A percentile compares a stretch with the other conserved stretches of the same genome.
These are phyloP conservation scores for Archips crataeganus DNA, from an alignment of 2,888 invertebrate genomes.

Conservation along the genomic window DNA sequence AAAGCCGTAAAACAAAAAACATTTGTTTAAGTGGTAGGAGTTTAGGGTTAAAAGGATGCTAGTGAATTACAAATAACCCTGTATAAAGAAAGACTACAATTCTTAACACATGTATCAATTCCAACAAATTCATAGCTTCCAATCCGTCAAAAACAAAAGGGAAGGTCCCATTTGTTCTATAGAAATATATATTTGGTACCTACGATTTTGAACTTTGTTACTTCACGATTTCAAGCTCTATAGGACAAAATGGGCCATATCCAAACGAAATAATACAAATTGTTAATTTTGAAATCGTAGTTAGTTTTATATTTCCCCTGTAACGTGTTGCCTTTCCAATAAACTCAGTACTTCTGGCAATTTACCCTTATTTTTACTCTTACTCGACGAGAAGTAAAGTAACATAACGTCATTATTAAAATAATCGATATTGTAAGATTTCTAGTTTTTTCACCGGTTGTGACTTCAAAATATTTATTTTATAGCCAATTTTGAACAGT, in stretches of 20 bases:
- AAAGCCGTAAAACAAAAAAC: too few relatives aligned
- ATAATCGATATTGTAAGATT: conserved; percentile 11
- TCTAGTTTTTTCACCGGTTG: conserved; percentile 27
- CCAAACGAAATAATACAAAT: neutral
- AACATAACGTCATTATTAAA: neutral
- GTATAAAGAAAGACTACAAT: too few relatives aligned
- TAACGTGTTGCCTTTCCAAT: conserved; percentile 3
- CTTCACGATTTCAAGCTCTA: too few relatives aligned
- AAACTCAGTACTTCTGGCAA: conserved; percentile 19
- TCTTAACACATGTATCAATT: too few relatives aligned
- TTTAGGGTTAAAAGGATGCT: too few relatives aligned
- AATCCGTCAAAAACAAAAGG: neutral
- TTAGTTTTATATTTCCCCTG: neutral
- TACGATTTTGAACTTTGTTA: too few relatives aligned
- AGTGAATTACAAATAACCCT: too few relatives aligned
- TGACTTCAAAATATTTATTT: conserved; percentile 22
- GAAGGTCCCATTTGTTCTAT: too few relatives aligned
- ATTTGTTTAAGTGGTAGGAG: too few relatives aligned
- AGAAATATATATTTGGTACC: too few relatives aligned
- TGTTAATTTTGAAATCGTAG: neutral
- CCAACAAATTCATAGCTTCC: too few relatives aligned
- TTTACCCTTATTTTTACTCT: neutral
- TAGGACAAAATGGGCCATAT: too few relatives aligned
- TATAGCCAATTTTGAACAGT: conserved; percentile 15
- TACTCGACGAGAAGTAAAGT: neutral